These are phyloP conservation scores for Camponotus vicinus DNA, from an alignment of 1,140 invertebrate species.

Conservation along the genomic window DNA sequence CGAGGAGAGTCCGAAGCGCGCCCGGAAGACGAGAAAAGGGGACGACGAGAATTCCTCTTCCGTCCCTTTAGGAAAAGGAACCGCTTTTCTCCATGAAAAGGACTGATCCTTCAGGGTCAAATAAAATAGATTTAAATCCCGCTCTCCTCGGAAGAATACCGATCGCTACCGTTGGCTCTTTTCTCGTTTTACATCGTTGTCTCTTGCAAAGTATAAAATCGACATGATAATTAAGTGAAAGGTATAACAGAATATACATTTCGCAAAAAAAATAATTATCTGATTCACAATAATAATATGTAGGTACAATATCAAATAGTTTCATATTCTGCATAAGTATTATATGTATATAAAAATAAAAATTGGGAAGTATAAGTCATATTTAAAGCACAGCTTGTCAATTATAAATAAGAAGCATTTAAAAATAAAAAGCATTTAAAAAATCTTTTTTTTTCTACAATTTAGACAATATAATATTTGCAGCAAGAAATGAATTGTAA, in stretches of 20 bases:
- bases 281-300: not conserved
- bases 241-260: not conserved
- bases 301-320: not conserved
- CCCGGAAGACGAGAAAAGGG: constrained; percentile 23
- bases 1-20: not conserved
- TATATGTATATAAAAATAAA: not conserved
- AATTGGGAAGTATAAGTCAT: not conserved
- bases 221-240: constrained; percentile 44
- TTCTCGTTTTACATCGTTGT: not conserved
- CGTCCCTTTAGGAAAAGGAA: not conserved
- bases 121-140: constrained; percentile 63
- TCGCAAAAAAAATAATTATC: not conserved
- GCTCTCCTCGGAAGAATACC: constrained; percentile 12
- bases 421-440: not conserved
- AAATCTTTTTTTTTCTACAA: not conserved
- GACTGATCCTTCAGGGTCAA: constrained; percentile 55
- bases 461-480: not conserved
- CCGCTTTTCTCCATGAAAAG: constrained; percentile 46
- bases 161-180: not conserved
- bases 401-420: not conserved
- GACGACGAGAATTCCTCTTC: constrained; percentile 27
- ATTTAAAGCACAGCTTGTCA: not conserved
- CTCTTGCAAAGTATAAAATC: constrained; percentile 22
- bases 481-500: constrained; percentile 20
- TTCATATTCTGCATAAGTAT: not conserved